Conservation (phyloP, 2,113 vertebrate genomes). For the Indri indri region DNA sequence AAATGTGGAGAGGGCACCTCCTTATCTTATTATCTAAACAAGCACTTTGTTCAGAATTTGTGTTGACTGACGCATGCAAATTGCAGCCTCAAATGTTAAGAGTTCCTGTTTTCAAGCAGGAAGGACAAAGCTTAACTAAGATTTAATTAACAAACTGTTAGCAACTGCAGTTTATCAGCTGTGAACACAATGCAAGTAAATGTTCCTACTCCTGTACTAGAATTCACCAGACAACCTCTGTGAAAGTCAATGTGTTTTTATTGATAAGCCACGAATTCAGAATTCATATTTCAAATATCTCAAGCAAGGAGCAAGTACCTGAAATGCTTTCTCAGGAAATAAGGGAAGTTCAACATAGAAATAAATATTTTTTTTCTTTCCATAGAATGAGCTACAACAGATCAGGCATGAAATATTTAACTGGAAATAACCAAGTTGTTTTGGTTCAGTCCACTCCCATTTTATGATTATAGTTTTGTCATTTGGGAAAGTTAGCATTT, state of each 20-base stretch:
- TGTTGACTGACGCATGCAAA: conserved; percentile 80
- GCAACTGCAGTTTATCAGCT: conserved; percentile 82
- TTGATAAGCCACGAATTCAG: conserved; percentile 78
- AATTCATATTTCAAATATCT: conserved; percentile 76
- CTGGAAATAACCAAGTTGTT: neutral
- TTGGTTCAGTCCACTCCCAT: neutral
- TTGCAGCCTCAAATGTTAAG: conserved; percentile 76
- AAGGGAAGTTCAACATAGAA: conserved; percentile 45
- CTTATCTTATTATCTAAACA: conserved; percentile 83
- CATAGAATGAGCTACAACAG: neutral
- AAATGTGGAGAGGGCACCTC: conserved; percentile 75
- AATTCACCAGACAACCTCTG: conserved; percentile 69
- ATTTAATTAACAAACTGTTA: conserved; percentile 85
- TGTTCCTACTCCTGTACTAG: conserved; percentile 75
- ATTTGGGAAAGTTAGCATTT: neutral
- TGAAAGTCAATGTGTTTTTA: conserved; percentile 82
- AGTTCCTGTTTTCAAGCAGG: conserved; percentile 75
- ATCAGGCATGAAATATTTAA: conserved; percentile 67
- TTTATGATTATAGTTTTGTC: neutral
- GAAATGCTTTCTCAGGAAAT: conserved; percentile 72
- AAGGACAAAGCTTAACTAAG: conserved; percentile 85
- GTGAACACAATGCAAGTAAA: conserved; percentile 80
- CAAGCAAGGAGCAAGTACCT: conserved; percentile 43
- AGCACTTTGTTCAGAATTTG: conserved; percentile 71
- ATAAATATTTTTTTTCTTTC: conserved; percentile 43